Evolutionary conservation across 2,888 invertebrate genomes (phyloP), one percentile per base, ranked within the genome.

Genomic region (Luffia ferchaultella): DNA sequence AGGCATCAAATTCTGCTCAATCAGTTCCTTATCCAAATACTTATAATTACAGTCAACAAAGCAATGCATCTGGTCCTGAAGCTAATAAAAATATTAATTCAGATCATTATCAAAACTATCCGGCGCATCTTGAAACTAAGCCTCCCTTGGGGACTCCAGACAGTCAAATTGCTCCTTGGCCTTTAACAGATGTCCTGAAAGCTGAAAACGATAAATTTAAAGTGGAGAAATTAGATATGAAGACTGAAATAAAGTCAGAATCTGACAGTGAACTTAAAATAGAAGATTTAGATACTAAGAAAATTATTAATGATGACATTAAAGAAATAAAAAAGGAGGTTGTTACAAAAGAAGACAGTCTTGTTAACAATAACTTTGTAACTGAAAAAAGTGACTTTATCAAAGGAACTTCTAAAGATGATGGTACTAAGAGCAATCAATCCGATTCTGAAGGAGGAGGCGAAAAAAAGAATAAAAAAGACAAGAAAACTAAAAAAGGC

Each of bases 251-350:
- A 1, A 85, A 85, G 61, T 80, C 83, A 1, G 87, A 87, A 63
- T 77, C 80, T 0, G 85, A 85, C 19, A 85, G 85, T 2, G 84
- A 85, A 69, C 69, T 83, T 1, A 76, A 86, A 70, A 83, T 84
- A 52, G 76, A 84, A 62, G 80, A 82, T 61, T 70, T 86, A 50
- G 85, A 79, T 58, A 84, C 76, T 20, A 86, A 76, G 58, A 80
- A 70, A 58, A 73, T 80, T 42, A 78, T 82, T 1, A 77, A 76
- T 59, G 74, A 78, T 52, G 82, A 82, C 52, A 56, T 59, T n/a
- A 78, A 74, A 46, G 45, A 44, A 1, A 2, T 48, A 16, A 56
- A n/a, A 57, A 66, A 62, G 48, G 61, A 56, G 63, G 63, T 64
- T 12, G 53, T 50, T 2, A 62, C 64, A 55, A 44, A 56, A 16